Conservation (phyloP, 2,888 invertebrate genomes). For the Plebejus anna region DNA sequence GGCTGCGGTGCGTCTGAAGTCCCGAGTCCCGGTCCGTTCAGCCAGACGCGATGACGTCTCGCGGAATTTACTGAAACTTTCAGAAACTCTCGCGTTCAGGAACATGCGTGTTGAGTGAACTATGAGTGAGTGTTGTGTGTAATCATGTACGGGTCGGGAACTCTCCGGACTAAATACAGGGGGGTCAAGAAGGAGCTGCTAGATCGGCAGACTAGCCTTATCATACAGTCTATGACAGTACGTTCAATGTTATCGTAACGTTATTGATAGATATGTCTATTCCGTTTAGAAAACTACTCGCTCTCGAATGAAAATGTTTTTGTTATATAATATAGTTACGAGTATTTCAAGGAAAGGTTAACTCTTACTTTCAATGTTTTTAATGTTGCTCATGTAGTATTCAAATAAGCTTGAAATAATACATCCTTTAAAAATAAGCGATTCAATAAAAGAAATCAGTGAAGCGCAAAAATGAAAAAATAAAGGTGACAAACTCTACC, state of each 20-base stretch:
- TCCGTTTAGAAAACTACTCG: not conserved
- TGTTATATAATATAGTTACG: conserved; percentile 12
- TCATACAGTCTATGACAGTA: conserved; percentile 90
- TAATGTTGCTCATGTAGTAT: not conserved
- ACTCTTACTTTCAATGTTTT: not conserved
- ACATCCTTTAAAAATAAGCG: not conserved
- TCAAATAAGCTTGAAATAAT: not conserved
- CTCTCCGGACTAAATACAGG: conserved; percentile 84
- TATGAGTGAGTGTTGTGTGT: conserved; percentile 45
- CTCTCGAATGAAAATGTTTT: not conserved
- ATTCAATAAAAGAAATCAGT: not conserved
- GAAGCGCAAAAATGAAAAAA: not conserved
- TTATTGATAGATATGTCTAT: not conserved
- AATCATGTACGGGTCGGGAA: conserved; percentile 76
- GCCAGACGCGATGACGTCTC: conserved; percentile 67
- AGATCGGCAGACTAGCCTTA: conserved; percentile 85
- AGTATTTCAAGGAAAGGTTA: not conserved
- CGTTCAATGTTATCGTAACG: conserved; percentile 58
- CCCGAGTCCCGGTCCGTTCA: conserved; percentile 62
- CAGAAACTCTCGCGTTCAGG: not conserved
- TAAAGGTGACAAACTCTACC: conserved; percentile 24
- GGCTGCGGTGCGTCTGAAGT: conserved; percentile 69
- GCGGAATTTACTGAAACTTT: conserved; percentile 31
- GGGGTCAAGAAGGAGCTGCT: conserved; percentile 88
- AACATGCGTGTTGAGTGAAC: conserved; percentile 34